Base-by-base conservation (phyloP, 2,888 invertebrate species). In the Pomacea canaliculata region DNA sequence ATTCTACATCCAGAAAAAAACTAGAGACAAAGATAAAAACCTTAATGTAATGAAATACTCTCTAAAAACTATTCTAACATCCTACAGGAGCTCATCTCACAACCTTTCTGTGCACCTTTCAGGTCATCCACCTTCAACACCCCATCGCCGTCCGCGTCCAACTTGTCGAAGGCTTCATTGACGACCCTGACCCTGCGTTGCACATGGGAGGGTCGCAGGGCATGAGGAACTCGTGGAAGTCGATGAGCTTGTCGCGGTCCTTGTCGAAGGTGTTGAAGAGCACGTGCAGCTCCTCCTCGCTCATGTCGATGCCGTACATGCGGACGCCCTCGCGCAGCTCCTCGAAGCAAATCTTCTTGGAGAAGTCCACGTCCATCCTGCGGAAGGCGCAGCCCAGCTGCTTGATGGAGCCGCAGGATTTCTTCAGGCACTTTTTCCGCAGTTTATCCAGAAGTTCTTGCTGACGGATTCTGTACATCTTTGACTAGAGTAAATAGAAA, bases 201-300 rank as follows among this genome's bases (percentile, higher is more conserved):
- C 82, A 76, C 86, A 89, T 85, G 9, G 86, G 81, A 37, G 89
- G 88, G 49, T 85, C 80, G 27, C 89, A 80, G 59, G 84, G 82
- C 27, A 81, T 67, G 70, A 89, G 83, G 71, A 89, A 86, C 79
- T 89, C 89, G 23, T 79, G 76, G 79, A 89, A 89, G 71, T 89
- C 89, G 59, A 89, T 84, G 23, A 81, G 79, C 16, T 81, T 82
- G 75, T 85, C 85, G 18, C 82, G 79, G 78, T 89, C 88, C 65
- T 79, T 84, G 79, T 89, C 89, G 72, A 89, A 83, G 0, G 84
- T 79, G 7, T 78, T 70, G 78, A 89, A 89, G 48, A 89, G 77
- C 16, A 80, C 66, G 12, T 77, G 77, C n/a, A 89, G 71, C 10
- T 88, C 86, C 5, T 83, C 80, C 63, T 85, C 84, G n/a, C 77